A percentile compares a stretch with the other conserved stretches of the same genome.
These are phyloP conservation scores for Epistrophella euchroma DNA, from an alignment of 2,888 invertebrate genomes.

Conservation along the genomic window DNA sequence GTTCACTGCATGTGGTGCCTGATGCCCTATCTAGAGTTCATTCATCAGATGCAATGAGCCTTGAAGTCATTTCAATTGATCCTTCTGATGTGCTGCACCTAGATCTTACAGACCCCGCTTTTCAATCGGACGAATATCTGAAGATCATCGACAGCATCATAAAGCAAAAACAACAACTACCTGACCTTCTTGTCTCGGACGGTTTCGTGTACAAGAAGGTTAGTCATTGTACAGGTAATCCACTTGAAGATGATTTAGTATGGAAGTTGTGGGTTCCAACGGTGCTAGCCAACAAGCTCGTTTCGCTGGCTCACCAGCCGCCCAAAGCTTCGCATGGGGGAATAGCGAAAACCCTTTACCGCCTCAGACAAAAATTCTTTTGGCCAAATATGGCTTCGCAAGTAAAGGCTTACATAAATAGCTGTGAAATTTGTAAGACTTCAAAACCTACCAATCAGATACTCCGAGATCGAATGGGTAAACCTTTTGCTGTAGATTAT, in stretches of 20 bases:
- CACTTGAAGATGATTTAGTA: background rate
- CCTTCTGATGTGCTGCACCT: background rate
- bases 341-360: background rate
- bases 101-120: background rate
- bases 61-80: background rate
- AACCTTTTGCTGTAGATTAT: background rate
- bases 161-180: background rate
- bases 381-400: no score
- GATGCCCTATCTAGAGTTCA: background rate
- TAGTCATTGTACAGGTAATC: background rate
- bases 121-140: background rate
- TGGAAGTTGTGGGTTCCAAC: constrained; percentile 20
- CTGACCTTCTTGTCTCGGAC: background rate
- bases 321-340: constrained; percentile 13
- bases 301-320: constrained; percentile 1
- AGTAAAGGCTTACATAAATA: background rate
- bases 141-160: background rate
- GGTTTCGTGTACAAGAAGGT: constrained; percentile 6
- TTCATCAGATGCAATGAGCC: background rate
- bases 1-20: no score
- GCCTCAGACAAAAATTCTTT: no score
- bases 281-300: background rate
- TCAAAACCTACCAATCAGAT: background rate
- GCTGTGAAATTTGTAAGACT: constrained; percentile 3
- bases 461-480: background rate